phyloP scores from a whole-genome alignment of 2,113 vertebrate species.

The Nothobranchius kuhntae region DNA sequence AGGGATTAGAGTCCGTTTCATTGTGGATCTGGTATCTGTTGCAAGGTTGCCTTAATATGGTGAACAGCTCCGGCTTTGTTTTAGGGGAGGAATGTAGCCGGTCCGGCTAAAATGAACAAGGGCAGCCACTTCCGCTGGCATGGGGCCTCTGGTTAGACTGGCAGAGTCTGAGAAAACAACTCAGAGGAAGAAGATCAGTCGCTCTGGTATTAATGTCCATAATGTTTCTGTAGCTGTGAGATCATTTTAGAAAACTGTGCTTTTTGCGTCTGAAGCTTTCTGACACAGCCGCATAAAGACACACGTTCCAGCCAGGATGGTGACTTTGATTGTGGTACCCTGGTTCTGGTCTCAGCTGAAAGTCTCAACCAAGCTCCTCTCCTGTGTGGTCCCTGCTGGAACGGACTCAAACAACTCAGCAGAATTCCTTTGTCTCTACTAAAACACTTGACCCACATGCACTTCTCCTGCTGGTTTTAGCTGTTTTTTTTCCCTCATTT shows the following conservation, averaged over 20 bases:
- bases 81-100: conserved; percentile 60
- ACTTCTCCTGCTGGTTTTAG: neutral
- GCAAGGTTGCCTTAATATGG: conserved; percentile 62
- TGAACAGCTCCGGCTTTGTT: conserved; percentile 70
- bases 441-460: conserved; percentile 3
- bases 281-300: no score
- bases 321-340: neutral
- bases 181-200: neutral
- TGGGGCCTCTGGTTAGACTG: conserved; percentile 29
- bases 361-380: conserved; percentile 7
- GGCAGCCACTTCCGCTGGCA: conserved; percentile 58
- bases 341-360: conserved; percentile 13
- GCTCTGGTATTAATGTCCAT: no score
- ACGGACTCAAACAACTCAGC: neutral
- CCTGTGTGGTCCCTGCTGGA: conserved; percentile 13
- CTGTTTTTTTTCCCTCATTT: neutral
- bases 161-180: conserved; percentile 34
- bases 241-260: no score
- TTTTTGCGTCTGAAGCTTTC: no score
- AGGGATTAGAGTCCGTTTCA: conserved; percentile 58
- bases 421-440: conserved; percentile 4
- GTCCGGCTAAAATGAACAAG: conserved; percentile 48
- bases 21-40: conserved; percentile 62
- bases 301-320: no score
- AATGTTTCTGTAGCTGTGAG: no score